These are phyloP conservation scores for Elegia similella DNA, from an alignment of 2,888 invertebrate genomes.

Conservation along the genomic window DNA sequence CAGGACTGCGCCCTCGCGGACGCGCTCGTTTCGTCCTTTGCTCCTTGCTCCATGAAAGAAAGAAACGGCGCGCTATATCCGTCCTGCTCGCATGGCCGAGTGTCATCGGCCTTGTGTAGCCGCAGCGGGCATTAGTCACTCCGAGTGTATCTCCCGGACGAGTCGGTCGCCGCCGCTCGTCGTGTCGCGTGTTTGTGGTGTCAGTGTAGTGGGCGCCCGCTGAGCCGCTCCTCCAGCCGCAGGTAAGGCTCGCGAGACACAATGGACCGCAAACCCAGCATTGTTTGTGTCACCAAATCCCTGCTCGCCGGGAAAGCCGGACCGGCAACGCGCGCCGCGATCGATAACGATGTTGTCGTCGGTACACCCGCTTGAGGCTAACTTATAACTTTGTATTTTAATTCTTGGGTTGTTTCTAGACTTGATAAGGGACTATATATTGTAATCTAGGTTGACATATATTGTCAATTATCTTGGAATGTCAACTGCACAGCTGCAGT, in stretches of 20 bases:
- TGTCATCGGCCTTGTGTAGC: conserved; percentile 67
- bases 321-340: conserved; percentile 60
- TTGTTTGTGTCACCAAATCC: conserved; percentile 51
- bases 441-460: background rate
- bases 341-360: conserved; percentile 77
- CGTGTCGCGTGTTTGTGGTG: conserved; percentile 70
- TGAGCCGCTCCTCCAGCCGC: conserved; percentile 49
- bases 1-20: conserved; percentile 49
- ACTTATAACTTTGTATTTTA: conserved; percentile 25
- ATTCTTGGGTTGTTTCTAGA: background rate
- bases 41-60: conserved; percentile 32
- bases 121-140: conserved; percentile 57
- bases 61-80: conserved; percentile 36
- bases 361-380: conserved; percentile 46
- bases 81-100: conserved; percentile 49
- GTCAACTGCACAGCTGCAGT: background rate
- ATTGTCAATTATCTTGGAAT: background rate
- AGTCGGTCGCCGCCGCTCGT: conserved; percentile 68
- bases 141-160: conserved; percentile 67
- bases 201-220: conserved; percentile 65
- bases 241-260: conserved; percentile 51
- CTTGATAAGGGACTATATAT: background rate
- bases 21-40: conserved; percentile 40
- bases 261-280: conserved; percentile 12
- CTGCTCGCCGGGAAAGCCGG: conserved; percentile 48